These are phyloP conservation scores for Orgyia antiqua DNA, from an alignment of 2,888 invertebrate species.

Conservation along the genomic window DNA sequence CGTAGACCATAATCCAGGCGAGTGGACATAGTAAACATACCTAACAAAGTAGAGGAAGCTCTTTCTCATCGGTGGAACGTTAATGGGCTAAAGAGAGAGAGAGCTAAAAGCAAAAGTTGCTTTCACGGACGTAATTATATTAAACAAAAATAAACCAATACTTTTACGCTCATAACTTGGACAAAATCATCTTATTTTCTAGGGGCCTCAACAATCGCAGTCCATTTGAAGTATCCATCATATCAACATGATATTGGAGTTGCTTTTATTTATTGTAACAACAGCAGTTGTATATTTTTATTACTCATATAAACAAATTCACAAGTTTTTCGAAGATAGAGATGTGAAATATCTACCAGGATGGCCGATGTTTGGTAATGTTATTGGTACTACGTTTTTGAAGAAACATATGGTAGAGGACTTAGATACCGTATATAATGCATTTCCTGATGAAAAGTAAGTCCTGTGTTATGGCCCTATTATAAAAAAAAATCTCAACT, in stretches of 20 bases:
- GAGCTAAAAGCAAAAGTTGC: too few relatives aligned
- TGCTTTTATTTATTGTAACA: conserved; percentile 42
- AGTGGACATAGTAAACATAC: too few relatives aligned
- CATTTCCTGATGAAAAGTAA: conserved; percentile 54
- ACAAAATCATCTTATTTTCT: too few relatives aligned
- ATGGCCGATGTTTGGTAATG: conserved; percentile 55
- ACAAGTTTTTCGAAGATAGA: conserved; percentile 35
- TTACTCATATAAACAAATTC: conserved; percentile 35
- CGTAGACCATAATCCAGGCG: too few relatives aligned
- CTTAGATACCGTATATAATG: conserved; percentile 39
- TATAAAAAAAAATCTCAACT: too few relatives aligned
- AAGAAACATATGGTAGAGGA: conserved; percentile 45
- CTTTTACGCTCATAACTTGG: too few relatives aligned
- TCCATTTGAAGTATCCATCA: neutral
- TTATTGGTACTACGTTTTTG: conserved; percentile 27
- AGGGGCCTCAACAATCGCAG: conserved; percentile 2
- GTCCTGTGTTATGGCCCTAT: too few relatives aligned
- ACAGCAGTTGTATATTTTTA: conserved; percentile 34
- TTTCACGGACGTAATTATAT: too few relatives aligned
- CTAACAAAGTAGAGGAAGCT: too few relatives aligned
- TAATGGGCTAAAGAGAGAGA: too few relatives aligned
- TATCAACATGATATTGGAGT: conserved; percentile 45
- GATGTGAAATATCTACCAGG: conserved; percentile 48
- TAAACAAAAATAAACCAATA: too few relatives aligned
- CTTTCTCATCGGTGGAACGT: too few relatives aligned